phyloP scores from a whole-genome alignment of 2,888 invertebrate genomes.

The Euplagia quadripunctaria region DNA sequence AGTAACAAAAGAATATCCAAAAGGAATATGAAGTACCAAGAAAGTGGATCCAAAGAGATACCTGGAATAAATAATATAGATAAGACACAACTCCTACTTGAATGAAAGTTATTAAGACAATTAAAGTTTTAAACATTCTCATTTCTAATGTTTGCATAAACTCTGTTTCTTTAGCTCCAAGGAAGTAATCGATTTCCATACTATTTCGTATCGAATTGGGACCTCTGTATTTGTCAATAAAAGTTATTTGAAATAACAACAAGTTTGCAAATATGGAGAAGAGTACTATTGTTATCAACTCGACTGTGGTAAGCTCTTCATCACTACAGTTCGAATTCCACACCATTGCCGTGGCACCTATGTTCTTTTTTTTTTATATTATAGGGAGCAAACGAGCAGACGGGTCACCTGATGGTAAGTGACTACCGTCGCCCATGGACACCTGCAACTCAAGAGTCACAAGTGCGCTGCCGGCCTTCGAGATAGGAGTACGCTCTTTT shows the following conservation, averaged over 20 bases:
- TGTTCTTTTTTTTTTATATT: conserved; percentile 25
- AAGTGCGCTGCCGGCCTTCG: no score
- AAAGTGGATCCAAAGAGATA: conserved; percentile 52
- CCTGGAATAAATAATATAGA: conserved; percentile 54
- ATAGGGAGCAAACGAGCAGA: no score
- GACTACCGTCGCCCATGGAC: no score
- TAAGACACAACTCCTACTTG: conserved; percentile 50
- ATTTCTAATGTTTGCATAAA: conserved; percentile 65
- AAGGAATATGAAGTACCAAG: conserved; percentile 55
- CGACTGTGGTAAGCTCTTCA: conserved; percentile 57
- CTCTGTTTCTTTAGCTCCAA: conserved; percentile 68
- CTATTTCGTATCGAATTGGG: conserved; percentile 55
- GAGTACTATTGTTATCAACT: conserved; percentile 57
- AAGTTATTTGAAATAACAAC: conserved; percentile 59
- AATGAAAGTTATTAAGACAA: conserved; percentile 34
- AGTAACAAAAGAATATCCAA: conserved; percentile 60
- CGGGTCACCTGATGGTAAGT: no score
- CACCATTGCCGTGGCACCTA: conserved; percentile 51
- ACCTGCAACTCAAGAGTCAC: no score
- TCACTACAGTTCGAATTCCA: conserved; percentile 49
- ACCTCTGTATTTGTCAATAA: conserved; percentile 58
- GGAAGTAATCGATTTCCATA: conserved; percentile 66
- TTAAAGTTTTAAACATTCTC: conserved; percentile 41
- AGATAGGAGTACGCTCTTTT: no score
- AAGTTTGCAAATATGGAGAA: conserved; percentile 57